Evolutionary conservation across 2,113 vertebrate genomes (phyloP), one percentile per base, ranked within the genome.

Genomic region (Trinectes maculatus): DNA sequence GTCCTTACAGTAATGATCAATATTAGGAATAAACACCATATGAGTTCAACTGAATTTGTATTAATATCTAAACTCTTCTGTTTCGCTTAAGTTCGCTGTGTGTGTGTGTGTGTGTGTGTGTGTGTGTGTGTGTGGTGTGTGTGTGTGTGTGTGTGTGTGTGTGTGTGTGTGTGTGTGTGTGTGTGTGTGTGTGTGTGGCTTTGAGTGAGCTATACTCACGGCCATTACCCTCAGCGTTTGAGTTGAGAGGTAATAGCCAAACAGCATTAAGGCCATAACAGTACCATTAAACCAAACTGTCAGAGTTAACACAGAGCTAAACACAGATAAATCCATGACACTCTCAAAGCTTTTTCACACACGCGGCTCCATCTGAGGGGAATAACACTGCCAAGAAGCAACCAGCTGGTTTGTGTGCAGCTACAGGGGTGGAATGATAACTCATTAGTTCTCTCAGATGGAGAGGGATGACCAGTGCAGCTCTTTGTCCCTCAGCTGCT

Each of bases 401-500:
- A n/a, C 63, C 39, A 61, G 66, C 66, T 60, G 28, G 44, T 55
- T 59, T 36, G 39, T 67, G 66, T 49, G 52, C 19, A 26, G 65
- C 28, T 19, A 55, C 33, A n/a, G 8, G 21, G 34, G 24, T 26
- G 37, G 31, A 13, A 42, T 21, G 39, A 48, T 25, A 74, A 42
- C 48, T 48, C 56, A 39, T 58, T 34, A 19, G 28, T 54, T 61
- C n/a, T 46, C 29, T 39, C 60, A n/a, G n/a, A 25, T 28, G 36
- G 49, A 24, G 24, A 49, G 22, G 15, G 28, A 22, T 2, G 44
- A 43, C 18, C 1, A 44, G 33, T 1, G 16, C 15, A 10, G 5
- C 0, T 9, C 4, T 36, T 8, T 26, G 40, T 22, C 22, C 44
- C 11, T 44, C n/a, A 44, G 26, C 44, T 18, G 7, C 8, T 1